Conservation (phyloP, 2,888 invertebrate genomes). For the Harpalus rubripes region DNA sequence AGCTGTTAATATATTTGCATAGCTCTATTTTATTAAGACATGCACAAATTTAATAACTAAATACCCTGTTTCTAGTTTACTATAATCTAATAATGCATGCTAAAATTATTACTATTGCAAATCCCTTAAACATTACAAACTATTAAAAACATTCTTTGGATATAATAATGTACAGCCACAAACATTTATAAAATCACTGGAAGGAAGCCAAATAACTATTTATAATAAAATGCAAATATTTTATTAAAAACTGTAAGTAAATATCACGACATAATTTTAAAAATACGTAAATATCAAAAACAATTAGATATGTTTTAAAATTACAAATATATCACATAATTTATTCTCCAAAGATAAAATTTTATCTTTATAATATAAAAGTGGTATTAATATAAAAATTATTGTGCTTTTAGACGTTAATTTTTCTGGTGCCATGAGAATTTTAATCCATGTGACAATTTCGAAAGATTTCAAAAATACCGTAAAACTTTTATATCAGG, state of each 20-base stretch:
- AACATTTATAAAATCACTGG: slow-evolving; percentile 24
- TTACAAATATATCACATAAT: neutral
- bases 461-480: too few relatives aligned
- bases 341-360: too few relatives aligned
- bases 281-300: neutral
- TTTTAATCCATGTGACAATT: too few relatives aligned
- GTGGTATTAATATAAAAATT: too few relatives aligned
- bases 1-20: slow-evolving; percentile 17
- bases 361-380: too few relatives aligned
- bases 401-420: too few relatives aligned
- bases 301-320: too few relatives aligned
- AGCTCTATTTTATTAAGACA: slow-evolving; percentile 39
- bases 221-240: neutral
- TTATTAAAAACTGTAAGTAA: neutral
- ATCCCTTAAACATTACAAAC: slow-evolving; percentile 20
- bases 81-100: slow-evolving; percentile 31
- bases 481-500: too few relatives aligned
- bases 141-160: slow-evolving; percentile 40
- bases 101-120: slow-evolving; percentile 22
- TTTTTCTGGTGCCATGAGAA: too few relatives aligned
- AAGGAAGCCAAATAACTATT: slow-evolving; percentile 9
- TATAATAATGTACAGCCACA: slow-evolving; percentile 27
- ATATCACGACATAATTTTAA: neutral
- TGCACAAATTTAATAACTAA: slow-evolving; percentile 16
- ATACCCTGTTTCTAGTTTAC: slow-evolving; percentile 22